phyloP scores from a whole-genome alignment of 2,113 vertebrate species.

The Leptodactylus fuscus region DNA sequence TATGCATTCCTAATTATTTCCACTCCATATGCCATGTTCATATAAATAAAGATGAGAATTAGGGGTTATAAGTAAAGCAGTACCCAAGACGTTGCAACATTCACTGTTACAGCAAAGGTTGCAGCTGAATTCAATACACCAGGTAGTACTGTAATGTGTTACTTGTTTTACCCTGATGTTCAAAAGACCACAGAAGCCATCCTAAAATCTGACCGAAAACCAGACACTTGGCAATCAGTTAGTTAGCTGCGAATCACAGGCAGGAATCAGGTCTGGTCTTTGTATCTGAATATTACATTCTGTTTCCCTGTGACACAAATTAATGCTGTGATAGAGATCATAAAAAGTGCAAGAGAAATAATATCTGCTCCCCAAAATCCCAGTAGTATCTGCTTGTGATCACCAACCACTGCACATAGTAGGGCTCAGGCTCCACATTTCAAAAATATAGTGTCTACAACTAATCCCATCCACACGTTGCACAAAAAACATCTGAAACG shows the following conservation, averaged over 20 bases:
- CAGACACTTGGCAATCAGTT: neutral
- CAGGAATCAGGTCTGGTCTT: neutral
- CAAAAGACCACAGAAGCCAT: neutral
- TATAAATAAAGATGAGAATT: neutral
- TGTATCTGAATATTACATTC: neutral
- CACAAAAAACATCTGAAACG: too few species aligned
- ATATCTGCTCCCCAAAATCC: neutral
- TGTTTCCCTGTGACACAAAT: neutral
- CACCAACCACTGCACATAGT: neutral
- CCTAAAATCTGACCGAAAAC: neutral
- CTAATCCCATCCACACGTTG: too few species aligned
- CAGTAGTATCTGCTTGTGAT: neutral
- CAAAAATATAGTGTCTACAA: too few species aligned
- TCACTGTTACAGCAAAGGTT: neutral
- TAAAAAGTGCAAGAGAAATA: neutral
- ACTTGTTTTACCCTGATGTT: neutral
- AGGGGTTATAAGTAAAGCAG: neutral
- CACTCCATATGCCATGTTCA: neutral
- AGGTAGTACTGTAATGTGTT: neutral
- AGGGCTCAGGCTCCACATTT: neutral
- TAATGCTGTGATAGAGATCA: neutral
- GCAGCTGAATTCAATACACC: neutral
- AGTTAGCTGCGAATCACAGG: neutral
- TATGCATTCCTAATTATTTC: too few species aligned
- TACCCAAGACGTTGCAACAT: neutral